Evolutionary conservation across 1,140 invertebrate species (phyloP), one percentile per base, ranked within the genome.

Genomic region (Brachionus paranguensis): DNA sequence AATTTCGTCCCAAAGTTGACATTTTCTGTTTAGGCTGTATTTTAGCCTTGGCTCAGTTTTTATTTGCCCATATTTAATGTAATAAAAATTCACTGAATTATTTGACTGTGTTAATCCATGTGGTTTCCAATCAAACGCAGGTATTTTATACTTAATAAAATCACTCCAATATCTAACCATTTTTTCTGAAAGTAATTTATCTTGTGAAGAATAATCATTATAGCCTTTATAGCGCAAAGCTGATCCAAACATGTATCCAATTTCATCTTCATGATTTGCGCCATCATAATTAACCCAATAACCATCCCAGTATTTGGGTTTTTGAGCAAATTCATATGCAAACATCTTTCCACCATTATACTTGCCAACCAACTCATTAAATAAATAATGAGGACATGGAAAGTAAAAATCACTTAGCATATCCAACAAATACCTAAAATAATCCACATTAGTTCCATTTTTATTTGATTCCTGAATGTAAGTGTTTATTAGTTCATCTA

Each of bases 331-430:
- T 87, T 95, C 95, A 89, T 98, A 99, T 91, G 95, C 96, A 90
- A 95, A 98, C 17, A 96, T 94, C 86, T 94, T 45, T 17, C 41
- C 70, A 24, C 20, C 17, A 43, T 74, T 74, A 17, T 17, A 74
- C 20, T 74, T 94, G 17, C 95, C 93, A 87, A 97, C 97, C 17
- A 93, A 91, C 86, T 94, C 92, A 1, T 95, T 95, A 86, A 96
- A 96, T 87, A 97, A 94, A 88, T 96, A 96, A 43, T 97, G 94
- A 87, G 94, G 93, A 90, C 96, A 98, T 0, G 95, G 95, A 88
- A 98, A 98, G 86, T 96, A 94, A 87, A 95, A 96, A 89, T 99
- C 96, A 2, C 96, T 96, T n/a, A 98, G 94, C 89, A 97, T 95
- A 33, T 78, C 37, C 14, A 53, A 14, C 2, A 29, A 60, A 33